Conservation (phyloP, 1,140 invertebrate species). For the Drosophila santomea region DNA sequence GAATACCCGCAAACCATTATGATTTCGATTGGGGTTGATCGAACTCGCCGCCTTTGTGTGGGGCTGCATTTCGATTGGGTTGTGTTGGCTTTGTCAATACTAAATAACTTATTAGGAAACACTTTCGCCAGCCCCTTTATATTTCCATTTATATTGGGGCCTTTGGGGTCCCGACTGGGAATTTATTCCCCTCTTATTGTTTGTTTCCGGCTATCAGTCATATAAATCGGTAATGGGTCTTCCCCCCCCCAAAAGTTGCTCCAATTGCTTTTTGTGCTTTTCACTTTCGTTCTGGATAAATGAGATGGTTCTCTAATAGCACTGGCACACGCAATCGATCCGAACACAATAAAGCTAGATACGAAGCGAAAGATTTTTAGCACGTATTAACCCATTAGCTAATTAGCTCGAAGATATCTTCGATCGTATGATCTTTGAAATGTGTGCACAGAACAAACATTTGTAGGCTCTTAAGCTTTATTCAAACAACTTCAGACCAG, state of each 20-base stretch:
- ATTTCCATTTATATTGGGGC: background rate
- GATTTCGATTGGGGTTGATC: background rate
- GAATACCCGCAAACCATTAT: constrained; percentile 2
- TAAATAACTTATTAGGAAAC: constrained; percentile 55
- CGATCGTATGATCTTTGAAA: constrained; percentile 13
- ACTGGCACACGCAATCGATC: constrained; percentile 19
- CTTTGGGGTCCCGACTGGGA: background rate
- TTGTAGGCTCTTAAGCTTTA: constrained; percentile 5
- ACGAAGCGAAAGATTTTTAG: constrained; percentile 12
- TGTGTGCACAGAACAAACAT: constrained; percentile 3
- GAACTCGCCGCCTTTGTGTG: background rate
- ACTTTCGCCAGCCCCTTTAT: background rate
- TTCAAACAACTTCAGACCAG: background rate
- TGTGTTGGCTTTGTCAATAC: constrained; percentile 53
- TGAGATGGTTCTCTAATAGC: constrained; percentile 22
- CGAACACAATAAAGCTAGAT: constrained; percentile 27
- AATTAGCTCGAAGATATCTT: constrained; percentile 18
- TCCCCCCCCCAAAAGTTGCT: background rate
- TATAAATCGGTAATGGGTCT: constrained; percentile 15
- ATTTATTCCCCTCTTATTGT: constrained; percentile 2
- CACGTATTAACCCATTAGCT: constrained; percentile 31
- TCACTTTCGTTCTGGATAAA: constrained; percentile 3
- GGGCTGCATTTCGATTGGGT: background rate
- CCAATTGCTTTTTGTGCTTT: constrained; percentile 23
- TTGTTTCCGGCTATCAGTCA: constrained; percentile 12